A percentile compares a stretch with the other conserved stretches of the same genome.
Evolutionary conservation across 92 coral and sea anemone genomes (phyloP).

Genomic region (Heliopora coerulea): DNA sequence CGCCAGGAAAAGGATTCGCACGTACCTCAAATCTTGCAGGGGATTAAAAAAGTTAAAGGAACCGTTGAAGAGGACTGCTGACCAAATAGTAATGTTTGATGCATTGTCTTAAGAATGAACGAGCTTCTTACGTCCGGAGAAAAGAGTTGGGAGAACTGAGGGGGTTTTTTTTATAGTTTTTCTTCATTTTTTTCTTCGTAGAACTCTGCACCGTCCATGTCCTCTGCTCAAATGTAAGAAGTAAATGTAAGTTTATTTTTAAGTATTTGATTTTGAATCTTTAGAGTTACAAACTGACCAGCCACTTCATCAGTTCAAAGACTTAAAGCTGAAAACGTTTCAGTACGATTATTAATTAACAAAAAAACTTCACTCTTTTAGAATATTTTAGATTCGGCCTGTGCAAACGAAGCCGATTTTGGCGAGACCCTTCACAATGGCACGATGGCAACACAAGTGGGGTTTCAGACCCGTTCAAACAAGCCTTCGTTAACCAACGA

Average conservation of each 20-base stretch:
- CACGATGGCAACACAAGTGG: conserved; percentile 6
- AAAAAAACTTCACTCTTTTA: conserved; percentile 33
- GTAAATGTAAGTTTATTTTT: conserved; percentile 75
- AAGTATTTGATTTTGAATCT: not conserved
- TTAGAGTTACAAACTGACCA: too few species aligned
- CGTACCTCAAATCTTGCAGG: conserved; percentile 91
- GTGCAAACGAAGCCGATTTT: conserved; percentile 94
- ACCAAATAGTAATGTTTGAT: conserved; percentile 75
- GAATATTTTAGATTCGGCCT: conserved; percentile 96
- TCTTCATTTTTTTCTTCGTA: conserved; percentile 1
- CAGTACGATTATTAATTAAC: not conserved
- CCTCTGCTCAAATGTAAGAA: conserved; percentile 98
- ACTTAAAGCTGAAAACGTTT: too few species aligned
- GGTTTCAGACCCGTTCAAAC: not conserved
- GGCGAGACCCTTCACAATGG: conserved; percentile 44
- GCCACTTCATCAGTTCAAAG: too few species aligned
- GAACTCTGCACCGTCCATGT: conserved; percentile 95
- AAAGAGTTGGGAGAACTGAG: not conserved
- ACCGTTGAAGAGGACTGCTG: conserved; percentile 93
- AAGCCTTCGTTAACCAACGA: conserved; percentile 23
- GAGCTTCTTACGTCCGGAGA: not conserved
- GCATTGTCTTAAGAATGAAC: not conserved
- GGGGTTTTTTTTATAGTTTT: not conserved
- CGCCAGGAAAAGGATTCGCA: conserved; percentile 93
- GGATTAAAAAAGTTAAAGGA: conserved; percentile 91